Evolutionary conservation across 2,797 vertebrate species (phyloP).

Genomic region (Sphenodon punctatus): DNA sequence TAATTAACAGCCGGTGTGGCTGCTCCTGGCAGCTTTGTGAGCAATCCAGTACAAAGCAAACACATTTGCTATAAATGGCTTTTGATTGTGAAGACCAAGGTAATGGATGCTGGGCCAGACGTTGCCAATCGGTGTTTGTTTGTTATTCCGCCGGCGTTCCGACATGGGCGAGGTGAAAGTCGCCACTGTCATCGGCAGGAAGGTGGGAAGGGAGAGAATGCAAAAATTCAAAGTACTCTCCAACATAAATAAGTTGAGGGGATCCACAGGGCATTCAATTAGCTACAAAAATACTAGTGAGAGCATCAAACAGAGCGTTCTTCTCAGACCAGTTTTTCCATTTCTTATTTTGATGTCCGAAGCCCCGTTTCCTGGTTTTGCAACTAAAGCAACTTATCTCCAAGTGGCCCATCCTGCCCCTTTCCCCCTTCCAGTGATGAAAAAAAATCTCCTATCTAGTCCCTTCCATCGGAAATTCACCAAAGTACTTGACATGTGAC

Average conservation of each 20-base stretch:
- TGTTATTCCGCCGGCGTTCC: neutral
- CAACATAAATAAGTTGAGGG: neutral
- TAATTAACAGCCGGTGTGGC: constrained; percentile 60
- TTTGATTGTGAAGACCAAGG: constrained; percentile 39
- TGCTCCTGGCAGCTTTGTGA: constrained; percentile 47
- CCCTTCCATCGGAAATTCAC: neutral
- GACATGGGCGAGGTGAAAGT: neutral
- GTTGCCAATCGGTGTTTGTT: neutral
- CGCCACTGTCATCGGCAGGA: neutral
- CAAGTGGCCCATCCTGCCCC: neutral
- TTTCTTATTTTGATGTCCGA: neutral
- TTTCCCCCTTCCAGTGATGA: neutral
- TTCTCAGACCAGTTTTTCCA: accelerated
- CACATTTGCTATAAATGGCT: constrained; percentile 60
- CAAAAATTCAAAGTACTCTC: neutral
- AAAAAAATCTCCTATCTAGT: neutral
- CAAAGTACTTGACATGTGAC: too few species aligned
- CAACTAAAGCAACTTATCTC: neutral
- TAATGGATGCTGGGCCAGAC: neutral
- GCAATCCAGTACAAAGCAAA: constrained; percentile 64
- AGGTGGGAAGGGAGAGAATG: neutral
- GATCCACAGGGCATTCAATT: accelerated
- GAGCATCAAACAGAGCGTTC: neutral
- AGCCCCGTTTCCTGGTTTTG: neutral
- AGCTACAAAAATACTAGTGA: accelerated